phyloP scores from a whole-genome alignment of 2,888 invertebrate species.

The Cheiracanthium punctorium region DNA sequence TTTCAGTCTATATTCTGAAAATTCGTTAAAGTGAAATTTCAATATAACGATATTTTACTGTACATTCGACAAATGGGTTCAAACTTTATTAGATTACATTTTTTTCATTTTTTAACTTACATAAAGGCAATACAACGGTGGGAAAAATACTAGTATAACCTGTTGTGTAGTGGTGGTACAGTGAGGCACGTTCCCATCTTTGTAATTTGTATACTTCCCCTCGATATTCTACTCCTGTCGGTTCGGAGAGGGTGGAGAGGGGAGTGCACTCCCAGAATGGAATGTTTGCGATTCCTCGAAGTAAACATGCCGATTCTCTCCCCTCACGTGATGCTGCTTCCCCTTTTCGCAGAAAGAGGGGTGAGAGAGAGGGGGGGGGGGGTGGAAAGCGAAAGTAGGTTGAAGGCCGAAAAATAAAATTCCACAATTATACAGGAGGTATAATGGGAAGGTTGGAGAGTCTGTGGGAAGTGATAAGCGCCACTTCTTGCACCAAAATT shows the following conservation, averaged over 20 bases:
- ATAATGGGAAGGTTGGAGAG: too few species aligned
- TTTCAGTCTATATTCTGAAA: too few species aligned
- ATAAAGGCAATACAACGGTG: too few species aligned
- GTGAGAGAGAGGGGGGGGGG: neutral
- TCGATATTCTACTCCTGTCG: neutral
- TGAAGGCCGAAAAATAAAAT: neutral
- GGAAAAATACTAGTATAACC: too few species aligned
- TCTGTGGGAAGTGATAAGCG: neutral
- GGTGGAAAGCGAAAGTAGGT: too few species aligned
- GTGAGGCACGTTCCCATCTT: too few species aligned
- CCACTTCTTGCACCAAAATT: neutral
- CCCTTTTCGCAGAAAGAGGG: neutral
- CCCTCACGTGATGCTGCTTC: neutral
- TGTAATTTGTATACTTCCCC: neutral
- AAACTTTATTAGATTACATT: too few species aligned
- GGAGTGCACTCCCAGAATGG: constrained; percentile 1
- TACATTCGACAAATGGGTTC: too few species aligned
- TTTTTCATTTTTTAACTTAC: too few species aligned
- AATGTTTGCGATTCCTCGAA: constrained; percentile 58
- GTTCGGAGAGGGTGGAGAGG: constrained; percentile 23
- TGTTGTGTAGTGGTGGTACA: too few species aligned
- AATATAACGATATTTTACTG: too few species aligned
- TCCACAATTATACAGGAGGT: neutral
- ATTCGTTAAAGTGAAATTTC: too few species aligned
- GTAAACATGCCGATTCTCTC: constrained; percentile 36